Evolutionary conservation across 2,797 vertebrate genomes (phyloP), one percentile per base, ranked within the genome.

Genomic region (Tokudaia muenninki): DNA sequence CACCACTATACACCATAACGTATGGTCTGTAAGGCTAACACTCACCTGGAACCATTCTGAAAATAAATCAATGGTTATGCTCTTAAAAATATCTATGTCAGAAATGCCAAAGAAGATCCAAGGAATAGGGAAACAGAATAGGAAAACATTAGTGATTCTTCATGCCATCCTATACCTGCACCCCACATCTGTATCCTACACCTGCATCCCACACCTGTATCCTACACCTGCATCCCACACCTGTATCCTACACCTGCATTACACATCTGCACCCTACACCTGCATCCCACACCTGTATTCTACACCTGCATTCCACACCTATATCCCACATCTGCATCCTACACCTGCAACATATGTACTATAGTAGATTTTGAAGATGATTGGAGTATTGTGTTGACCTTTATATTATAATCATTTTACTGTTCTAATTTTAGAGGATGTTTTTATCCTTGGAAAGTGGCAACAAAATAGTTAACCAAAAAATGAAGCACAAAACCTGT

Each of bases 391-490:
- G 52, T 77, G 9, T 47, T 90, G 57, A 61, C 50, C 77, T 86
- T 57, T n/a, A 37, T 31, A 84, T 37, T 86, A n/a, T 55, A 9
- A 41, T 75, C 65, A 21, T 19, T 81, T 57, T 81, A 77, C 50
- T 89, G 1, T 79, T 24, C 34, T 61, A 59, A 79, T 70, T 31
- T 89, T 88, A 24, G 14, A 86, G 29, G 31, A 70, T 63, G 3
- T 72, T 94, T 37, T 89, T 80, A 65, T 31, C 90, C n/a, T 87
- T 47, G 29, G 59, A 77, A 94, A 95, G 29, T 29, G 94, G 79
- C 26, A 83, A 50, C 26, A 44, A 88, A 93, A 52, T 83, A n/a
- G 34, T 87, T 93, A 50, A 31, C 55, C 0, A 24, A 91, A 41
- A 31, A 61, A 41, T 37, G 13, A 31, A 78, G 0, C n/a, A 41